Base-by-base conservation (phyloP, 2,888 invertebrate species). In the Amorpha juglandis region DNA sequence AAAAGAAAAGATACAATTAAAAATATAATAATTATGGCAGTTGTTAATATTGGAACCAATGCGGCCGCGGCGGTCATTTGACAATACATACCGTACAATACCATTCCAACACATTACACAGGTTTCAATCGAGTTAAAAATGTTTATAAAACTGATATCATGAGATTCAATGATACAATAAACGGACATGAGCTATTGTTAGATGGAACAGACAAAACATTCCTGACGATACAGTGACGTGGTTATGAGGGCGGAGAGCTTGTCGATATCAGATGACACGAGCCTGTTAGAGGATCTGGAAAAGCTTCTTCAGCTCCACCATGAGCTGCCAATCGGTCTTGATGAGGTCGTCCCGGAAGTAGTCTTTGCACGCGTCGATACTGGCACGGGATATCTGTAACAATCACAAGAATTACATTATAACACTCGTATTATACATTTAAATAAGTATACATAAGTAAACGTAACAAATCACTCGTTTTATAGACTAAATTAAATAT, bases 251-350 rank as follows among this genome's bases (percentile, higher is more conserved):
- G 73, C 74, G 79, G 76, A 82, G 77, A 77, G 81, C 81, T 78
- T 78, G 73, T 77, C 74, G 72, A 77, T 73, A 69, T 62, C 69
- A 68, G 51, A 65, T 65, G 66, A 63, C 47, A 62, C 48, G 68
- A 76, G 70, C 73, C 70, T 70, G 73, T 94, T 97, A 99, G 87
- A 99, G 95, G 91, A 99, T 99, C 90, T 98, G 96, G 94, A 99
- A 99, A 80, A 97, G 94, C 91, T 99, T 99, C 94, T 99, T 99
- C 84, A 99, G 94, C 93, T 99, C 99, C 68, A 99, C 97, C 97
- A 99, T 98, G 71, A 99, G 94, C 86, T 98, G 97, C 99, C 99
- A 99, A 89, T 99, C 99, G 74, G 97, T 96, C 94, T 99, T 99
- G 83, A 97, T 94, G 80, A 99, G 95, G 89, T 99, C 99, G 78